Evolutionary conservation across 2,888 invertebrate species (phyloP).

Genomic region (Portevinia maculata): DNA sequence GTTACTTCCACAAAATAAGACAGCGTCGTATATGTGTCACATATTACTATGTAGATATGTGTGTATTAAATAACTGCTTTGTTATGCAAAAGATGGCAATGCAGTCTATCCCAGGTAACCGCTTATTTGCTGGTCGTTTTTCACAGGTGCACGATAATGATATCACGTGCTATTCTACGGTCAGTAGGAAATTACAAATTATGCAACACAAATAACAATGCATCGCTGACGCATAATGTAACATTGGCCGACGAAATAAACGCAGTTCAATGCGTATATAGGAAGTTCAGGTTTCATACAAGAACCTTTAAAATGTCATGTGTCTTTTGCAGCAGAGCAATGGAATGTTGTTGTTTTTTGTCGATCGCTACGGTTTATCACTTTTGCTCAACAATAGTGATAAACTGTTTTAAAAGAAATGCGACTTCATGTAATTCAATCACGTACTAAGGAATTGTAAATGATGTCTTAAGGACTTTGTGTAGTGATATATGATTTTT

Average conservation of each 20-base stretch:
- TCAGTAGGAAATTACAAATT: constrained; percentile 42
- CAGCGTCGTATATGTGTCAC: constrained; percentile 51
- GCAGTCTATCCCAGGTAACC: constrained; percentile 17
- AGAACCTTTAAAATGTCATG: constrained; percentile 30
- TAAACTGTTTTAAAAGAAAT: not conserved
- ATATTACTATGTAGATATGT: too few species aligned
- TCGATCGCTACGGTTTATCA: constrained; percentile 2
- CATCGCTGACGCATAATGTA: constrained; percentile 11
- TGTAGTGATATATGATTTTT: constrained; percentile 15
- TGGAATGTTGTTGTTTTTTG: not conserved
- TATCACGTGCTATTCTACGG: constrained; percentile 8
- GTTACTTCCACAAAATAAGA: constrained; percentile 43
- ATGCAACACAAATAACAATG: constrained; percentile 12
- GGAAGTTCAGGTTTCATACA: constrained; percentile 15
- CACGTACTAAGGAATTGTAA: constrained; percentile 33
- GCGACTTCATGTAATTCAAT: constrained; percentile 6
- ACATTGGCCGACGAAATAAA: constrained; percentile 20
- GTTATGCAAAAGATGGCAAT: constrained; percentile 50
- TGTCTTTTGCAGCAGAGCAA: not conserved
- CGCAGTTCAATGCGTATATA: constrained; percentile 6
- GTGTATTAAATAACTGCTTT: constrained; percentile 19
- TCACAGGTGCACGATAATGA: constrained; percentile 17
- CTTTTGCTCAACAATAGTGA: too few species aligned
- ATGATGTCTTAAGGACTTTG: constrained; percentile 27
- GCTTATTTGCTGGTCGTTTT: constrained; percentile 46